phyloP scores from a whole-genome alignment of 2,797 vertebrate species.

The Phoebastria nigripes region DNA sequence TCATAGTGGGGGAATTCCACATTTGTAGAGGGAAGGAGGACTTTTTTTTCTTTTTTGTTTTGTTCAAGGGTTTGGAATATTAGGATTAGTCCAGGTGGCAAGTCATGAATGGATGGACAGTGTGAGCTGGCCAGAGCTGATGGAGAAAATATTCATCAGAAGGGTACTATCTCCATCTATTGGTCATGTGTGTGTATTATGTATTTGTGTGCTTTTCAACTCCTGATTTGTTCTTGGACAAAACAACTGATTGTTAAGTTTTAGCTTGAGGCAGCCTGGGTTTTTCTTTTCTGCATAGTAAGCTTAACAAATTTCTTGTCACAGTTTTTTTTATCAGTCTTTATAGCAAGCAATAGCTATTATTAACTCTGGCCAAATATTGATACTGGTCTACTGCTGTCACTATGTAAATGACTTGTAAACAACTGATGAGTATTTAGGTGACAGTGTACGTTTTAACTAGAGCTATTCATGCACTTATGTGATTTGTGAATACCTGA shows the following conservation, averaged over 20 bases:
- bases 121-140: slow-evolving; percentile 28
- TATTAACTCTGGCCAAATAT: neutral
- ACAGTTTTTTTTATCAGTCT: neutral
- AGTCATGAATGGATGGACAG: slow-evolving; percentile 17
- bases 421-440: neutral
- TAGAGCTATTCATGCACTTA: neutral
- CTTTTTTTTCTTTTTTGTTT: neutral
- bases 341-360: neutral
- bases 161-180: slow-evolving; percentile 54
- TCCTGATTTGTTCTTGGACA: neutral
- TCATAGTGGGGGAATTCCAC: neutral
- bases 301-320: neutral
- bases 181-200: neutral
- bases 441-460: neutral
- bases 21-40: neutral
- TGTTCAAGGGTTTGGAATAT: slow-evolving; percentile 29
- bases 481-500: neutral
- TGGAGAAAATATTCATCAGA: slow-evolving; percentile 42
- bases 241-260: neutral
- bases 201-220: neutral
- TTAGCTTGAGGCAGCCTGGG: neutral
- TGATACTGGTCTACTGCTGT: neutral
- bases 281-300: neutral
- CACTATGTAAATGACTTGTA: neutral
- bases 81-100: slow-evolving; percentile 45